Evolutionary conservation across 2,888 invertebrate species (phyloP), one percentile per base, ranked within the genome.

Genomic region (Dastarcus helophoroides): DNA sequence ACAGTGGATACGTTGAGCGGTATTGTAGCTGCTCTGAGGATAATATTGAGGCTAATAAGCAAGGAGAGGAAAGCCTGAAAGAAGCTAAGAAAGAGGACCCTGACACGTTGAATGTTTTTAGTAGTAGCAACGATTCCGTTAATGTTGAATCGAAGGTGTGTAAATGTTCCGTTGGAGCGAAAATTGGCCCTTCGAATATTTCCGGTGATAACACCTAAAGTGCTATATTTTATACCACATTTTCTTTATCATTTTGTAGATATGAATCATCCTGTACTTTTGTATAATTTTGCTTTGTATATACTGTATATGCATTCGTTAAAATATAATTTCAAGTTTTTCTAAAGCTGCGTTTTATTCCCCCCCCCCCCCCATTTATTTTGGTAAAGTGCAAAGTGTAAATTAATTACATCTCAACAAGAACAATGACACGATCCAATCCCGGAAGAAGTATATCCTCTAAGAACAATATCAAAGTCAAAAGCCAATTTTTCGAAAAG

Each of bases 11-110:
- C 8, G 11, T 35, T 22, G 25, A 35, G 11, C 22, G 47, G 16
- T 53, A 46, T 28, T 48, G 48, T 23, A 45, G 40, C 9, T 40
- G 34, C 22, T 16, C 39, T 2, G 53, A 51, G 4, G 51, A 51
- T 10, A 47, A 38, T 28, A 31, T 32, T 3, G 47, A 48, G 11
- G 37, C 36, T 1, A 48, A 46, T 36, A 36, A 42, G 3, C 29
- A 31, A 11, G 40, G 48, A 3, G 41, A 17, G 1, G 43, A 43
- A 11, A 43, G 41, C 32, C 32, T 49, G 30, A 35, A 40, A 14
- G 36, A 38, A 19, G 40, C 23, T n/a, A 31, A 33, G 25, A 17
- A 33, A 12, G 26, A 31, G 26, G 25, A 21, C 16, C 21, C 12
- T 10, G 9, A 23, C 17, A 13, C 32, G 19, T n/a, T 19, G 19